Percentiles rank a stretch among this genome's conserved stretches.
phyloP scores from a whole-genome alignment of 2,888 invertebrate genomes.

The Sphaeridia pumilis region DNA sequence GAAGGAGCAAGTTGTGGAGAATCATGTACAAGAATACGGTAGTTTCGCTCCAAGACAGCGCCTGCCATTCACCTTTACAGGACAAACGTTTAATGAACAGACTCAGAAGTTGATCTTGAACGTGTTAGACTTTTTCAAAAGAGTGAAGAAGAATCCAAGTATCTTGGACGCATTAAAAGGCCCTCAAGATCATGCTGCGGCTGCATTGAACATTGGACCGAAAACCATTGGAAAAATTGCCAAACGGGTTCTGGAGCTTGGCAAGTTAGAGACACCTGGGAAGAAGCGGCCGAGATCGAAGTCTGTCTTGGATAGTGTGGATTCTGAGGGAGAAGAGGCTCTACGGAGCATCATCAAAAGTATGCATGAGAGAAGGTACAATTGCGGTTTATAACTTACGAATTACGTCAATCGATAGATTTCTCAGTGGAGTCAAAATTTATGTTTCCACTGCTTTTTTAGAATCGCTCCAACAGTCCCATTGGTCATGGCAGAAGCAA shows the following conservation, averaged over 20 bases:
- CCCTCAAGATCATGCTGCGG: constrained; percentile 32
- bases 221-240: constrained; percentile 33
- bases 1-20: too few species aligned
- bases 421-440: not conserved
- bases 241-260: constrained; percentile 25
- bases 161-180: constrained; percentile 26
- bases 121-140: constrained; percentile 34
- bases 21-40: too few species aligned
- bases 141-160: constrained; percentile 29
- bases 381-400: not conserved
- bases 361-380: constrained; percentile 26
- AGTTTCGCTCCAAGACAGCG: not conserved
- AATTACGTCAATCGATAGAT: too few species aligned
- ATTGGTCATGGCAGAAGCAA: constrained; percentile 25
- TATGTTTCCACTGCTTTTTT: constrained; percentile 1
- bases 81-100: constrained; percentile 33
- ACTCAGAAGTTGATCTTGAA: constrained; percentile 34
- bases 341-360: constrained; percentile 27
- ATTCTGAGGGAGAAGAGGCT: constrained; percentile 22
- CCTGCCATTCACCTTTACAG: constrained; percentile 32
- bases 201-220: constrained; percentile 29
- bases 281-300: constrained; percentile 21
- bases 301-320: constrained; percentile 31
- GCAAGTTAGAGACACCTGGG: constrained; percentile 29
- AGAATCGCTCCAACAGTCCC: constrained; percentile 31